These are phyloP conservation scores for Sylvilagus bachmani DNA, from an alignment of 2,113 vertebrate genomes.

Conservation along the genomic window DNA sequence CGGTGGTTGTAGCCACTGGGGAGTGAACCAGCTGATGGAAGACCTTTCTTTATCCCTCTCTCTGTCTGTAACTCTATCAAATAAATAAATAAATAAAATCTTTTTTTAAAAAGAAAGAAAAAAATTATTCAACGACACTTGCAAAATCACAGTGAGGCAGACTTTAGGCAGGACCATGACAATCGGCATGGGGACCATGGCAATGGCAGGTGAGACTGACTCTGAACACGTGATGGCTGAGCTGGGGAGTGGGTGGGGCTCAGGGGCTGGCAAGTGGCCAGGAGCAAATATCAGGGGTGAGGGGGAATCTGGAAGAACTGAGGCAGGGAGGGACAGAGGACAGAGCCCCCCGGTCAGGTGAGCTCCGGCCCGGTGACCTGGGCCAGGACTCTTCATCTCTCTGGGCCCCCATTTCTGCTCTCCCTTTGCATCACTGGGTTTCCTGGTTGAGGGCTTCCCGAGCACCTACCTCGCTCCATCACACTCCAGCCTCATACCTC, in stretches of 20 bases:
- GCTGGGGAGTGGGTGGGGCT: not conserved
- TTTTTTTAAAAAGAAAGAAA: not conserved
- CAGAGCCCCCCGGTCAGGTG: not conserved
- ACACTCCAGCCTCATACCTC: not conserved
- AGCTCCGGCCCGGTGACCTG: not conserved
- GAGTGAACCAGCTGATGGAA: too few relatives aligned
- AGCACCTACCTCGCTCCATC: fast-evolving
- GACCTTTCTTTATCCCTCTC: too few relatives aligned
- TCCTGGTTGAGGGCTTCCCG: not conserved
- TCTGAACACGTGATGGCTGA: not conserved
- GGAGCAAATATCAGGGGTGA: not conserved
- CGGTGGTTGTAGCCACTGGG: too few relatives aligned
- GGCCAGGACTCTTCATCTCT: not conserved
- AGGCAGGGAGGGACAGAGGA: not conserved
- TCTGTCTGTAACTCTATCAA: too few relatives aligned
- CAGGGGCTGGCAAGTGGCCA: not conserved
- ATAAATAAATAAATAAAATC: too few relatives aligned
- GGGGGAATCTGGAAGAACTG: not conserved
- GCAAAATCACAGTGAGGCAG: not conserved
- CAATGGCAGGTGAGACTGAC: not conserved
- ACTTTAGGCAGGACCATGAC: not conserved
- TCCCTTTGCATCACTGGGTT: not conserved
- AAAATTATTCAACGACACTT: not conserved
- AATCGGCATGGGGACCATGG: not conserved
- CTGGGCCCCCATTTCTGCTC: not conserved